Percentiles rank a stretch among this genome's conserved stretches.
Evolutionary conservation across 2,113 vertebrate species (phyloP).

Genomic region (Picathartes gymnocephalus): DNA sequence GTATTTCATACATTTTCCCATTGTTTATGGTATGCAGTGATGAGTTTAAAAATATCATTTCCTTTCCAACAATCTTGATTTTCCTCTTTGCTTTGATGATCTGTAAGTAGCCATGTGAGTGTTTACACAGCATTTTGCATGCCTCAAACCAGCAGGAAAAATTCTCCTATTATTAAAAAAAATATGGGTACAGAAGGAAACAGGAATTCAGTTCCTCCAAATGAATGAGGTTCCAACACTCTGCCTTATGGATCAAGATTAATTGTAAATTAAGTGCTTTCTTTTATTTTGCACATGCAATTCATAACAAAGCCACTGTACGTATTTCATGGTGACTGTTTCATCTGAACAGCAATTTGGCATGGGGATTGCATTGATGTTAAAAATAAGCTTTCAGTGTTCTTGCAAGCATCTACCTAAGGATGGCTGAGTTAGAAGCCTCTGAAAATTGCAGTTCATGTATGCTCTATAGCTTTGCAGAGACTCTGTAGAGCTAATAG

Average conservation of each 20-base stretch:
- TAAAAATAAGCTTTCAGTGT: background rate
- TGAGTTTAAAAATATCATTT: conserved; percentile 7
- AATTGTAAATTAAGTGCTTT: background rate
- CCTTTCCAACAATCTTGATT: background rate
- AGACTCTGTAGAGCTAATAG: background rate
- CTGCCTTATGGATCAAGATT: background rate
- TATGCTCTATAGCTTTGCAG: background rate
- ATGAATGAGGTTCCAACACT: background rate
- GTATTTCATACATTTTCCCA: background rate
- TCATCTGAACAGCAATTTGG: background rate
- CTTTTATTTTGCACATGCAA: background rate
- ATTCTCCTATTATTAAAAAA: background rate
- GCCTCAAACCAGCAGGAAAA: background rate
- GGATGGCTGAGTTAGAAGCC: background rate
- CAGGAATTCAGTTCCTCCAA: background rate
- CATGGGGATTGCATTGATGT: background rate
- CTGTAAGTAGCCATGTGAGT: background rate
- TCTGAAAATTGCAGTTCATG: background rate
- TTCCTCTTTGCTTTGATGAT: conserved; percentile 6
- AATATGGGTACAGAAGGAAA: background rate
- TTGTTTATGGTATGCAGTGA: background rate
- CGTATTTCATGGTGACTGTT: accelerated
- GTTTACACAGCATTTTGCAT: background rate
- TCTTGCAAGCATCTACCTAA: background rate
- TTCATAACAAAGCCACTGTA: background rate